Percentiles rank a stretch among this genome's conserved stretches.
Evolutionary conservation across 2,113 vertebrate genomes (phyloP).

Genomic region (Condylura cristata): DNA sequence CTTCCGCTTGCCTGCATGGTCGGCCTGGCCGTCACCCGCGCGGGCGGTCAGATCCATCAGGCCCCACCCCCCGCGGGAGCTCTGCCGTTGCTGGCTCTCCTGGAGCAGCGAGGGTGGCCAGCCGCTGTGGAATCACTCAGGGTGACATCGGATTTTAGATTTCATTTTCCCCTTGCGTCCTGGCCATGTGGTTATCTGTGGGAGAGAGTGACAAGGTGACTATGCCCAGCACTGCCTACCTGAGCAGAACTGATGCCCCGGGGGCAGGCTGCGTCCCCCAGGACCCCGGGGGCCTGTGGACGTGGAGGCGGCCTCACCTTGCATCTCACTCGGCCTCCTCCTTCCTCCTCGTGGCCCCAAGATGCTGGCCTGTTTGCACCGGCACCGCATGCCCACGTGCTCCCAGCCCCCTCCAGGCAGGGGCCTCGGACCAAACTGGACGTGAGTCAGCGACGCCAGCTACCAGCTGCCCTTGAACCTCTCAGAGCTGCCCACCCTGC

Average conservation of each 20-base stretch:
- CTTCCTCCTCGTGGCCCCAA: neutral
- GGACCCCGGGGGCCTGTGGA: neutral
- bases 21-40: conserved; percentile 78
- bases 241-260: neutral
- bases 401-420: too few relatives aligned
- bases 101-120: conserved; percentile 78
- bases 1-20: conserved; percentile 75
- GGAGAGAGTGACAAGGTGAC: conserved; percentile 54
- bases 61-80: conserved; percentile 71
- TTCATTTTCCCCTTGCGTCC: conserved; percentile 53
- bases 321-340: neutral
- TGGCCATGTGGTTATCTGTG: conserved; percentile 60
- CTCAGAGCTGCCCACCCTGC: neutral
- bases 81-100: conserved; percentile 77
- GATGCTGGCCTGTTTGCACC: neutral
- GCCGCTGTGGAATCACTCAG: conserved; percentile 78
- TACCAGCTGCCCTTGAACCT: neutral
- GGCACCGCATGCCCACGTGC: neutral
- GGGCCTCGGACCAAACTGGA: neutral
- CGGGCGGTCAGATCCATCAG: conserved; percentile 82
- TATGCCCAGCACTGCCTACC: neutral
- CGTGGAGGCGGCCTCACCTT: neutral
- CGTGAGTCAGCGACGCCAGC: neutral
- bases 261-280: neutral
- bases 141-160: conserved; percentile 76